Percentiles rank a stretch among this genome's conserved stretches.
Conservation (phyloP, 2,888 invertebrate genomes). For the Drosophila glabriapex region DNA sequence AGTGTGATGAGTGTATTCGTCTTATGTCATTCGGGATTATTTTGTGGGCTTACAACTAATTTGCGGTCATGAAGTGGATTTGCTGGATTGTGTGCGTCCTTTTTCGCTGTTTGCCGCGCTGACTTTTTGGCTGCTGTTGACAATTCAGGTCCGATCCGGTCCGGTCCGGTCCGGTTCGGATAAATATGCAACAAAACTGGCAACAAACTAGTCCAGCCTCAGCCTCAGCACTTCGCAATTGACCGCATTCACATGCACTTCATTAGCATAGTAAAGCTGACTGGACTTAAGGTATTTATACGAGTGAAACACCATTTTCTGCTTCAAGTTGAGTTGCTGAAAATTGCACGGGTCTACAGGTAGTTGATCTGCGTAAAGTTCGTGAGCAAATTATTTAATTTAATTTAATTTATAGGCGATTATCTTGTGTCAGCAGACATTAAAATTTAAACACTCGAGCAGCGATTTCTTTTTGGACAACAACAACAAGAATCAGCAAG, state of each 20-base stretch:
- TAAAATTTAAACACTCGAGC: not conserved
- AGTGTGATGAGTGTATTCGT: conserved; percentile 37
- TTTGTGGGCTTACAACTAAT: conserved; percentile 82
- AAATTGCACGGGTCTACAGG: conserved; percentile 35
- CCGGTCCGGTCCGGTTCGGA: conserved; percentile 2
- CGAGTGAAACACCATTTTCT: conserved; percentile 9
- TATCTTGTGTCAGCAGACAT: conserved; percentile 65
- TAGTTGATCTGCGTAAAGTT: conserved; percentile 32
- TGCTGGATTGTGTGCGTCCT: conserved; percentile 41
- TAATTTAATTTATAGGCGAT: conserved; percentile 62
- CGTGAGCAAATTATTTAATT: conserved; percentile 59
- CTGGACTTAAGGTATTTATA: conserved; percentile 33
- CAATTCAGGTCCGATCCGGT: conserved; percentile 45
- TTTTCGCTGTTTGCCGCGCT: conserved; percentile 36
- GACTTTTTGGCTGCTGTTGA: conserved; percentile 46
- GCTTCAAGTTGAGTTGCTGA: conserved; percentile 23
- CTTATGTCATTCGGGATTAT: conserved; percentile 82
- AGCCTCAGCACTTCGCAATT: conserved; percentile 42
- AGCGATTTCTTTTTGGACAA: conserved; percentile 6
- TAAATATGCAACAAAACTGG: conserved; percentile 64
- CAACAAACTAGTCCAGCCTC: conserved; percentile 43
- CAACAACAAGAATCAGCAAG: conserved; percentile 43
- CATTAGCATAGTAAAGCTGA: conserved; percentile 58
- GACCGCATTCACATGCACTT: conserved; percentile 52
- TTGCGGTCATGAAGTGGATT: conserved; percentile 79